Evolutionary conservation across 2,113 vertebrate genomes (phyloP).

Genomic region (Leuciscus idus): DNA sequence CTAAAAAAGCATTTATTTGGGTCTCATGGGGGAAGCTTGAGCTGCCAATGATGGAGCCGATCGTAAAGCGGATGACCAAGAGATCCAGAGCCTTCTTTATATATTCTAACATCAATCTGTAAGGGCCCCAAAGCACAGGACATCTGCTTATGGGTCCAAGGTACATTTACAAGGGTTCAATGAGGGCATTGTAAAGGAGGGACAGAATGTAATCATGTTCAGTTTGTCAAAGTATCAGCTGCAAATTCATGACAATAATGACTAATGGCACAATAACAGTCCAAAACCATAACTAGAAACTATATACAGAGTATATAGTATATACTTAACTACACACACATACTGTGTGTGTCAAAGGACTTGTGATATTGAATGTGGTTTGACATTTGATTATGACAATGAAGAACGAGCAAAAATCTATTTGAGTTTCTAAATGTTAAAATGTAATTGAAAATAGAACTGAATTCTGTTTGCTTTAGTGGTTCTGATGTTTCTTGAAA

Average conservation of each 20-base stretch:
- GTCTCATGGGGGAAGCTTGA: constrained; percentile 64
- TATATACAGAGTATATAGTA: too few relatives aligned
- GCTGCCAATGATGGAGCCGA: constrained; percentile 63
- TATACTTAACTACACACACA: too few relatives aligned
- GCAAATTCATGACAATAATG: neutral
- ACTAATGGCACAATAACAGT: neutral
- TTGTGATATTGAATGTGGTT: neutral
- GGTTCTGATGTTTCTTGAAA: too few relatives aligned
- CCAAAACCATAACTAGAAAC: too few relatives aligned
- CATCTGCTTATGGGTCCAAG: constrained; percentile 28
- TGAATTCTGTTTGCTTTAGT: neutral
- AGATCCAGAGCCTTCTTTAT: constrained; percentile 64
- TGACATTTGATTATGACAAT: neutral
- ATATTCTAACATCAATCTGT: constrained; percentile 72
- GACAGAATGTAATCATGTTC: constrained; percentile 41
- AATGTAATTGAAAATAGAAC: neutral
- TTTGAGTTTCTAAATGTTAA: neutral
- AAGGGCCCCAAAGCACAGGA: constrained; percentile 47
- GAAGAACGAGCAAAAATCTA: neutral
- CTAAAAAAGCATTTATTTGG: constrained; percentile 71
- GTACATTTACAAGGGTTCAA: constrained; percentile 6
- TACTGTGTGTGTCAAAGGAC: neutral
- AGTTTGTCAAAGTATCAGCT: constrained; percentile 7
- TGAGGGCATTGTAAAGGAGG: neutral
- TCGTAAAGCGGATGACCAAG: constrained; percentile 62